phyloP scores from a whole-genome alignment of 2,888 invertebrate species.

The Lochmaea crataegi region DNA sequence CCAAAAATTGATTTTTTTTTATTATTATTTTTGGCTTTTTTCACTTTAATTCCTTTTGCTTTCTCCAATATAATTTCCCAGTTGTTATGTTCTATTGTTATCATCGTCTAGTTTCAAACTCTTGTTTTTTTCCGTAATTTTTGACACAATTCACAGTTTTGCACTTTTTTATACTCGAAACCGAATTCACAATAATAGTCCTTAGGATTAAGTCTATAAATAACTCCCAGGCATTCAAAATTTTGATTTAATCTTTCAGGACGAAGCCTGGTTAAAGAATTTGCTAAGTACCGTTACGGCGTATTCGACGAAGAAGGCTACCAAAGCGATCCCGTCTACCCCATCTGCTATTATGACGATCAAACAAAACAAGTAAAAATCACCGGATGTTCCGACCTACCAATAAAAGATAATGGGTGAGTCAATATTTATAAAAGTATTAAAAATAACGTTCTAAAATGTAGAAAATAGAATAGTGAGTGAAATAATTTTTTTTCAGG shows the following conservation, averaged over 20 bases:
- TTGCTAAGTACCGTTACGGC: slow-evolving; percentile 76
- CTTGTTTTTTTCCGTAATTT: no score
- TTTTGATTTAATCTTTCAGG: slow-evolving; percentile 42
- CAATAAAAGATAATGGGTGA: slow-evolving; percentile 67
- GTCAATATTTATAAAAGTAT: slow-evolving; percentile 37
- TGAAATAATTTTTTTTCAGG: slow-evolving; percentile 28
- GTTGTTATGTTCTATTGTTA: no score
- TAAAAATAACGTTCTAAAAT: not conserved
- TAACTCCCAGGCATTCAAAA: no score
- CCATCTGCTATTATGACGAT: slow-evolving; percentile 67
- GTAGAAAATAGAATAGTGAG: not conserved
- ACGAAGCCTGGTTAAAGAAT: slow-evolving; percentile 70
- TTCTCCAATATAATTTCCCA: no score
- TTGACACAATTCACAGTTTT: no score
- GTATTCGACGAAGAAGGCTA: slow-evolving; percentile 76
- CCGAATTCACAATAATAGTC: no score
- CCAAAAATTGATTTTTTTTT: no score
- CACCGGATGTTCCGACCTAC: slow-evolving; percentile 69
- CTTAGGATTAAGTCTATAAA: no score
- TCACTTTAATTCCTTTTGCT: no score
- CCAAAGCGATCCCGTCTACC: slow-evolving; percentile 70
- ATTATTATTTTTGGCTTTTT: no score
- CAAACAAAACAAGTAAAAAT: slow-evolving; percentile 61
- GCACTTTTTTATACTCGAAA: no score
- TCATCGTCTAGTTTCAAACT: no score